These are phyloP conservation scores for Drosophila rufa DNA, from an alignment of 1,140 invertebrate species.

Conservation along the genomic window DNA sequence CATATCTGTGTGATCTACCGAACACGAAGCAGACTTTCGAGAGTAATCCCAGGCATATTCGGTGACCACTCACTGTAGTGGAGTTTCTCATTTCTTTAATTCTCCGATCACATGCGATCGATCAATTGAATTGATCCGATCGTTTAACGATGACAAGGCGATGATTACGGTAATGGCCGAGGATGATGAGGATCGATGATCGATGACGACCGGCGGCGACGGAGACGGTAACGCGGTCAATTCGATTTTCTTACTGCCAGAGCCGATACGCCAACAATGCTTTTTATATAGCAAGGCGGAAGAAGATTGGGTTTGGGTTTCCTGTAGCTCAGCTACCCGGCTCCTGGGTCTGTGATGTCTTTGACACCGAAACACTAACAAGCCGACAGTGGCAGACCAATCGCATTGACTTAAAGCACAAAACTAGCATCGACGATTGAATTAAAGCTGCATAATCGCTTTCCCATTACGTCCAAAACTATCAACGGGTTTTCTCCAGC, in stretches of 20 bases:
- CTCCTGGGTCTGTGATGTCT: conserved; percentile 49
- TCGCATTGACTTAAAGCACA: conserved; percentile 34
- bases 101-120: conserved; percentile 37
- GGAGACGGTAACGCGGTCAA: conserved; percentile 69
- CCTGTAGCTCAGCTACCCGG: conserved; percentile 57
- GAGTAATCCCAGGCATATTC: background rate
- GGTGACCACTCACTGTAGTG: conserved; percentile 50
- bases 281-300: conserved; percentile 80
- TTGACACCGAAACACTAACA: conserved; percentile 62
- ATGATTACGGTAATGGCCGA: conserved; percentile 7
- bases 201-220: conserved; percentile 15
- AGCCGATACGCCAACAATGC: conserved; percentile 67
- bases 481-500: conserved; percentile 67
- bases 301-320: conserved; percentile 69
- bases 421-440: conserved; percentile 49
- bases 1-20: background rate
- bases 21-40: conserved; percentile 8
- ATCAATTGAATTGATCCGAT: conserved; percentile 45
- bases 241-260: conserved; percentile 65
- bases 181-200: conserved; percentile 17
- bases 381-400: conserved; percentile 27
- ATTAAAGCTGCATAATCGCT: conserved; percentile 77
- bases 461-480: conserved; percentile 72
- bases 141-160: conserved; percentile 16
- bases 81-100: conserved; percentile 31